Evolutionary conservation across 1,140 invertebrate species (phyloP).

Genomic region (Brachionus asplanchnoidis): DNA sequence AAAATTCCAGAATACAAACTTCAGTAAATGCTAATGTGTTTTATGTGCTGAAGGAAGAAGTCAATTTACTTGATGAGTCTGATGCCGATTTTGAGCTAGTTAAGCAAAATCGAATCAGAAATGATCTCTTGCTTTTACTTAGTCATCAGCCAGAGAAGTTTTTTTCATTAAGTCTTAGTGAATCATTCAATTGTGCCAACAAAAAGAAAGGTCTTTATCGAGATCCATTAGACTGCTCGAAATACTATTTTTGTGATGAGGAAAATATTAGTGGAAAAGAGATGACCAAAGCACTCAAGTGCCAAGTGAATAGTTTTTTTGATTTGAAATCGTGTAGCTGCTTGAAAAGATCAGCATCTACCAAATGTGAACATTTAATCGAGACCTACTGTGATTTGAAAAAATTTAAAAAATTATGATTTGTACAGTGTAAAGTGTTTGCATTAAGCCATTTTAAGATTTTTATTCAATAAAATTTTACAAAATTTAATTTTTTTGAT

Average conservation of each 20-base stretch:
- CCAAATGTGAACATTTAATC: constrained; percentile 13
- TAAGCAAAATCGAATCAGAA: constrained; percentile 16
- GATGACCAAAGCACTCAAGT: neutral
- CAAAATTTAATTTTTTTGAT: neutral
- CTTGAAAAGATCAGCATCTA: neutral
- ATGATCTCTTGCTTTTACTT: constrained; percentile 14
- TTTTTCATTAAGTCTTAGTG: neutral
- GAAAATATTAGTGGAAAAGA: neutral
- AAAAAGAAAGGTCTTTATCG: constrained; percentile 13
- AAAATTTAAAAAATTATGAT: constrained; percentile 23
- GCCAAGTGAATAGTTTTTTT: neutral
- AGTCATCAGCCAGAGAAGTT: constrained; percentile 23
- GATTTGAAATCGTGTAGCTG: constrained; percentile 6
- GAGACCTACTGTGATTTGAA: constrained; percentile 29
- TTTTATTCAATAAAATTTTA: neutral
- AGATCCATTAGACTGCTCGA: constrained; percentile 34
- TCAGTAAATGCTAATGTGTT: constrained; percentile 7
- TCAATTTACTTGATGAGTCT: neutral
- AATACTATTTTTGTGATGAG: constrained; percentile 42
- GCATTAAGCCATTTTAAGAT: neutral
- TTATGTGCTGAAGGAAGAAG: constrained; percentile 25
- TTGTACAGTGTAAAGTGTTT: constrained; percentile 3
- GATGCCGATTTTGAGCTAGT: constrained; percentile 24
- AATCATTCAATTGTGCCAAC: neutral
- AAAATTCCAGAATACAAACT: neutral